A percentile compares a stretch with the other conserved stretches of the same genome.
These are phyloP conservation scores for Paramuricea clavata DNA, from an alignment of 92 coral and sea anemone genomes.

Conservation along the genomic window DNA sequence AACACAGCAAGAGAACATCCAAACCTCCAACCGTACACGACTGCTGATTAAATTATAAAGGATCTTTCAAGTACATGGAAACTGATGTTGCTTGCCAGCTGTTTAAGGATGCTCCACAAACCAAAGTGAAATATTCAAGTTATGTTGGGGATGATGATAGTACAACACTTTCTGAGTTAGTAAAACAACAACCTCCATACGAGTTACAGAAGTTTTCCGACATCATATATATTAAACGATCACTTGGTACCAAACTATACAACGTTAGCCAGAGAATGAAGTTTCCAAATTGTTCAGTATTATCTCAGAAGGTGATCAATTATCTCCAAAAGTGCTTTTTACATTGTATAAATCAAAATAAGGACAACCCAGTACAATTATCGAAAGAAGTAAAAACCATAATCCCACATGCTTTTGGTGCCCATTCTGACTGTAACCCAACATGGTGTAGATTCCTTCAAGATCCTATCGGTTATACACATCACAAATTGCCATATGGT, in stretches of 20 bases:
- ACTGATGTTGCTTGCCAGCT: conserved; percentile 14
- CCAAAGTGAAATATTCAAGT: conserved; percentile 2
- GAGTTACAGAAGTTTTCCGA: conserved; percentile 41
- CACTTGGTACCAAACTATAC: background rate
- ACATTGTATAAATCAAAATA: conserved; percentile 35
- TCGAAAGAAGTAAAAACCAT: conserved; percentile 23
- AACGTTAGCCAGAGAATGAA: background rate
- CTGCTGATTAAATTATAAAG: background rate
- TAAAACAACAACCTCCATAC: conserved; percentile 37
- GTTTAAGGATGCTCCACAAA: conserved; percentile 4
- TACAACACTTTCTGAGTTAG: conserved; percentile 42
- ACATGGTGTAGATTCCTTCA: conserved; percentile 67
- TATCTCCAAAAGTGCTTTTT: conserved; percentile 15
- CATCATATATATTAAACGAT: conserved; percentile 1
- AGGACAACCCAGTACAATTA: background rate
- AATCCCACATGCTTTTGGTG: conserved; percentile 78
- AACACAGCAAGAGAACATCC: background rate
- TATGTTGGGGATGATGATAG: conserved; percentile 58
- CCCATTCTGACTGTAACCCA: conserved; percentile 59
- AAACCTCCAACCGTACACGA: conserved; percentile 23
- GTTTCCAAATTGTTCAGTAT: background rate
- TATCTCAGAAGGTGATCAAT: conserved; percentile 9
- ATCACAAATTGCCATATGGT: conserved; percentile 6
- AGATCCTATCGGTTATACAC: conserved; percentile 15
- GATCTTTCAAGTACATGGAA: conserved; percentile 2